A percentile compares a stretch with the other conserved stretches of the same genome.
Evolutionary conservation across 1,140 invertebrate species (phyloP).

Genomic region (Drosophila suzukii): DNA sequence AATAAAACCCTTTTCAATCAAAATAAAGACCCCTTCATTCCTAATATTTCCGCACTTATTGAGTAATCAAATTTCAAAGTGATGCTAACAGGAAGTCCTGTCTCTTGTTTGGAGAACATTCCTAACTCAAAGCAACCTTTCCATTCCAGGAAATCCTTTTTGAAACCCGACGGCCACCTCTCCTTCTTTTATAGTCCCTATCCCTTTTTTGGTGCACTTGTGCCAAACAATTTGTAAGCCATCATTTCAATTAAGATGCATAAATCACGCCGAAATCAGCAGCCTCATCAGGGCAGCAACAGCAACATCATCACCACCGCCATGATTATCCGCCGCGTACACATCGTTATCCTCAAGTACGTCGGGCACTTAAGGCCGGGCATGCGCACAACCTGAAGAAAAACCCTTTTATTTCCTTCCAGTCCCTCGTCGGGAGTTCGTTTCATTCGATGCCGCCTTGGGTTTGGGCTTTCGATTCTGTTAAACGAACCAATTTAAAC

Average conservation of each 20-base stretch:
- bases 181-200: background rate
- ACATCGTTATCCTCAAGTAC: constrained; percentile 80
- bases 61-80: background rate
- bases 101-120: constrained; percentile 1
- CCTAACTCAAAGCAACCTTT: constrained; percentile 19
- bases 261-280: constrained; percentile 78
- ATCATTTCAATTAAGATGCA: constrained; percentile 83
- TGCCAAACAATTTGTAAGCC: constrained; percentile 77
- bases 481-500: constrained; percentile 80
- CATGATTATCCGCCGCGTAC: constrained; percentile 54
- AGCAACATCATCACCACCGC: constrained; percentile 31
- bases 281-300: constrained; percentile 53
- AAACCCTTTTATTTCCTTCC: constrained; percentile 57
- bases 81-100: constrained; percentile 54
- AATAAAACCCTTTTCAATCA: too few species aligned
- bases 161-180: constrained; percentile 31
- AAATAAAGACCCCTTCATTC: background rate
- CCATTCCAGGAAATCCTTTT: constrained; percentile 45
- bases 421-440: constrained; percentile 38
- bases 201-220: constrained; percentile 36
- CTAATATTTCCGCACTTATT: background rate
- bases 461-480: constrained; percentile 43
- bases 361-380: constrained; percentile 66
- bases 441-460: constrained; percentile 62
- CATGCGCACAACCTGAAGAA: constrained; percentile 58